Conservation (phyloP, 1,140 invertebrate species). For the Drosophila azteca region DNA sequence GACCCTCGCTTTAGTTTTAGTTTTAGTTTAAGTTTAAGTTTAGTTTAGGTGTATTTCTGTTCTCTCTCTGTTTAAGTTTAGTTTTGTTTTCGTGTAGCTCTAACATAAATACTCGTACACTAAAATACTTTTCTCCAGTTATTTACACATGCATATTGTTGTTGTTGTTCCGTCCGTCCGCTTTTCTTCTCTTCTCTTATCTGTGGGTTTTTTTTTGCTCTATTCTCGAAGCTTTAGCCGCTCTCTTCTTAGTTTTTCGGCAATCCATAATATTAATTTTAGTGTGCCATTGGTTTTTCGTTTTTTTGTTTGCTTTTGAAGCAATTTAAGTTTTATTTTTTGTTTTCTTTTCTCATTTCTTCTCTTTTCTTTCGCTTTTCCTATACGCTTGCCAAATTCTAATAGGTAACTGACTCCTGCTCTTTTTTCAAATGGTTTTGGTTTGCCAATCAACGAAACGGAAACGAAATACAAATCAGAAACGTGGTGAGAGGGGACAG, state of each 20-base stretch:
- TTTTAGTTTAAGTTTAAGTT: slow-evolving; percentile 41
- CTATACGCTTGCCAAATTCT: slow-evolving; percentile 73
- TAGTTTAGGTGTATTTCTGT: slow-evolving; percentile 37
- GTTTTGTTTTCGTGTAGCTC: slow-evolving; percentile 57
- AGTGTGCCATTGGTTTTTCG: slow-evolving; percentile 47
- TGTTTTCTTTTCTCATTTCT: slow-evolving; percentile 31
- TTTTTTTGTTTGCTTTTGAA: slow-evolving; percentile 77
- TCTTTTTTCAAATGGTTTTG: slow-evolving; percentile 77
- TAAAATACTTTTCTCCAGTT: slow-evolving; percentile 63
- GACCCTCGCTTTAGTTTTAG: slow-evolving; percentile 26
- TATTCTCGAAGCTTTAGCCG: slow-evolving; percentile 55
- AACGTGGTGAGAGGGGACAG: slow-evolving; percentile 14
- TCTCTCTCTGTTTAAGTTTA: slow-evolving; percentile 30
- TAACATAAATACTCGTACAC: slow-evolving; percentile 71
- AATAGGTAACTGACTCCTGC: slow-evolving; percentile 84
- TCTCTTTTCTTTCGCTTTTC: slow-evolving; percentile 38
- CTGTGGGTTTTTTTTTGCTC: slow-evolving; percentile 13
- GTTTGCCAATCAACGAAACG: slow-evolving; percentile 77
- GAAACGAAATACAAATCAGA: slow-evolving; percentile 46
- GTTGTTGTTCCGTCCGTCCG: slow-evolving; percentile 11
- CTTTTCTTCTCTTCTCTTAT: slow-evolving; percentile 19
- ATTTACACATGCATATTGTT: slow-evolving; percentile 64
- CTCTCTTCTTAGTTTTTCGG: slow-evolving; percentile 44
- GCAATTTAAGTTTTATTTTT: slow-evolving; percentile 54
- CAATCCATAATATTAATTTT: slow-evolving; percentile 52